Evolutionary conservation across 2,113 vertebrate genomes (phyloP), one percentile per base, ranked within the genome.

Genomic region (Amazona vittata): DNA sequence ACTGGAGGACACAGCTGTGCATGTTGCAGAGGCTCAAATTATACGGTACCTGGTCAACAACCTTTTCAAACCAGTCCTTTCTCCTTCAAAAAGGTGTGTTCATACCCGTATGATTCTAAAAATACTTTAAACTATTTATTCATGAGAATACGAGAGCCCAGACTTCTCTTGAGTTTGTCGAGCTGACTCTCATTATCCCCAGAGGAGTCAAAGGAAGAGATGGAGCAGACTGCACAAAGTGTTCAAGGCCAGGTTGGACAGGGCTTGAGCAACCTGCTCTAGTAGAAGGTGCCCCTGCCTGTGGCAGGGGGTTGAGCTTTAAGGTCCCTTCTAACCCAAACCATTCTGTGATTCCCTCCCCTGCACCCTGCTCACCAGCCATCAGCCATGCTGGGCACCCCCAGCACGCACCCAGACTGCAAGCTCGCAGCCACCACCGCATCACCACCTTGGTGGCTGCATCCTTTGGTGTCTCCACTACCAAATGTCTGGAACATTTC

Each of bases 391-490:
- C 67, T 9, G 75, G 67, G 52, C 74, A 60, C 74, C 44, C 60
- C 14, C 2, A 43, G 59, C 75, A 57, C 43, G 2, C 15, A 1
- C 50, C 33, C 81, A 22, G 39, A 21, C 71, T 10, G 37, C 44
- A 70, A 0, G 1, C 52, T 14, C 1, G 0, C 37, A 37, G 53
- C 62, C 35, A 0, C 35, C 2, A 5, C 28, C 2, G 1, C 73
- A 35, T 13, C 26, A 2, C 63, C 49, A 10, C 17, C 0, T 22
- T 0, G 7, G 52, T 80, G 44, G 78, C 85, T 37, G 15, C 63
- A 37, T 15, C 69, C 69, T 49, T 15, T 11, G 17, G 1, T 2
- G 78, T 46, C 81, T 55, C 39, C 78, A 8, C 80, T 2, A 4
- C 53, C 69, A 49, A 19, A 28, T 8, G 50, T 37, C 82, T 10